phyloP scores from a whole-genome alignment of 2,888 invertebrate species.

The Euzophera pinguis region DNA sequence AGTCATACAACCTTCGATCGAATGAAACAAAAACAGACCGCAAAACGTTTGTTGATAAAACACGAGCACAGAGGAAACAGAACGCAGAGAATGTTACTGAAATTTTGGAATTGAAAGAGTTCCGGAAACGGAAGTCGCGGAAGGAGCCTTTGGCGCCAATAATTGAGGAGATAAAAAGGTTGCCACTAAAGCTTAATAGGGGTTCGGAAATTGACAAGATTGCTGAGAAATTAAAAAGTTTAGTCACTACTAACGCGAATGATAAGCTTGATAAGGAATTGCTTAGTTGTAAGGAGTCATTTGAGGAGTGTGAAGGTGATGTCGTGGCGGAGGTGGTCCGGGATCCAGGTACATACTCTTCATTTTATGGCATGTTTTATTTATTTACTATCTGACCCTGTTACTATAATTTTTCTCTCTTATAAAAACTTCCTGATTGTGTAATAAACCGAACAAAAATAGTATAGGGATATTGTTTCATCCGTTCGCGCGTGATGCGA shows the following conservation, averaged over 20 bases:
- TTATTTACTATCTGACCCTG: too few species aligned
- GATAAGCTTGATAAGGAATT: slow-evolving; percentile 54
- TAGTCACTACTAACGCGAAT: slow-evolving; percentile 46
- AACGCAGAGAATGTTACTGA: slow-evolving; percentile 26
- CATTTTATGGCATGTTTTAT: too few species aligned
- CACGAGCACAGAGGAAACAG: slow-evolving; percentile 36
- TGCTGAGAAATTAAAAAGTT: slow-evolving; percentile 64
- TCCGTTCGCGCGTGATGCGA: too few species aligned
- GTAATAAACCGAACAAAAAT: too few species aligned
- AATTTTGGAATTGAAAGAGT: slow-evolving; percentile 22
- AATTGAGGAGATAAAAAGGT: slow-evolving; percentile 62
- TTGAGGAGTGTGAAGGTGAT: slow-evolving; percentile 34
- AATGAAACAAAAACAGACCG: slow-evolving; percentile 56
- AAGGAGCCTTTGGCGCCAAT: slow-evolving; percentile 64
- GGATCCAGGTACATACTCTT: slow-evolving; percentile 33
- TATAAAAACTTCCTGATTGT: too few species aligned
- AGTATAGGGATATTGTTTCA: too few species aligned
- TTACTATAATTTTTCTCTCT: too few species aligned
- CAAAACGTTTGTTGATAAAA: slow-evolving; percentile 47
- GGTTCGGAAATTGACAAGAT: slow-evolving; percentile 67
- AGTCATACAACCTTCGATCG: slow-evolving; percentile 60
- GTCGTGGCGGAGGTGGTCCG: slow-evolving; percentile 19
- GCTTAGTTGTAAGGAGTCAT: slow-evolving; percentile 57
- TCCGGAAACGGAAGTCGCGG: slow-evolving; percentile 32
- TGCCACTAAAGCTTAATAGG: slow-evolving; percentile 47